Conservation (phyloP, 2,797 vertebrate genomes). For the Rhinoraja longicauda region DNA sequence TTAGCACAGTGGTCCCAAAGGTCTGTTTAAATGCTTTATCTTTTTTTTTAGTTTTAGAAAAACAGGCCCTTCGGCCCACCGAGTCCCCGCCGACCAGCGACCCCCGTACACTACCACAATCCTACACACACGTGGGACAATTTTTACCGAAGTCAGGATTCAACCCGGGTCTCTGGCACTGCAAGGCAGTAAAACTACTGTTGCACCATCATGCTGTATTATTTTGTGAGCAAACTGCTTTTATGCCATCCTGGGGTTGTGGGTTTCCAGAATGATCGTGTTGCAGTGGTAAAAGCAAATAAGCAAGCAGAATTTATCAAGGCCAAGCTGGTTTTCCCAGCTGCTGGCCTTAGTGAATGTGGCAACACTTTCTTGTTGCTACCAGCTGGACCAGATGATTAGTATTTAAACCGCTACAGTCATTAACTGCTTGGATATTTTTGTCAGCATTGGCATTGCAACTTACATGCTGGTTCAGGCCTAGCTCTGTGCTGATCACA, state of each 20-base stretch:
- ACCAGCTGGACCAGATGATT: neutral
- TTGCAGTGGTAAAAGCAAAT: neutral
- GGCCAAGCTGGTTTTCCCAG: neutral
- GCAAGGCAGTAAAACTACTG: no score
- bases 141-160: no score
- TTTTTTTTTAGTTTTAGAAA: no score
- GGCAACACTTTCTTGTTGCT: neutral
- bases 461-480: neutral
- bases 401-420: neutral
- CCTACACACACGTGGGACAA: no score
- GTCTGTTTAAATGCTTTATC: no score
- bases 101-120: no score
- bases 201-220: no score
- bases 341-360: neutral
- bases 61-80: no score
- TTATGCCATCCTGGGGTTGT: neutral
- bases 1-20: no score
- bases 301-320: neutral
- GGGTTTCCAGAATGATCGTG: neutral
- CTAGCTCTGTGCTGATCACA: neutral
- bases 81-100: no score
- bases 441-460: neutral
- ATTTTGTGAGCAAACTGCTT: neutral
- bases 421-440: neutral
- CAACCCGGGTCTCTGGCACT: no score